Evolutionary conservation across 2,888 invertebrate species (phyloP), one percentile per base, ranked within the genome.

Genomic region (Emmelina monodactyla): DNA sequence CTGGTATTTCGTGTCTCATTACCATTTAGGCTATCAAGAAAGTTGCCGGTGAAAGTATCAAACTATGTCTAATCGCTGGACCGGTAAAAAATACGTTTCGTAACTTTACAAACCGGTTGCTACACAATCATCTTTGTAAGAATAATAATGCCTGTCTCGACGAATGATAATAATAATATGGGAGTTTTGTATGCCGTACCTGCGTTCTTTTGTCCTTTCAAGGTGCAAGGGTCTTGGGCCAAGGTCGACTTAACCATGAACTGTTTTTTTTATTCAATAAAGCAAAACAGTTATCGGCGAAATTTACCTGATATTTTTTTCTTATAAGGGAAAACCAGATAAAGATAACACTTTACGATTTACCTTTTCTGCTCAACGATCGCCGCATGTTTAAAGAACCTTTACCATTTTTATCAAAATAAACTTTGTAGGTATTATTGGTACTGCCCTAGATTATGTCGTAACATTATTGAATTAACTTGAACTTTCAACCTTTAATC

Each of bases 1-100:
- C 61, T 58, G 58, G 65, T 63, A 59, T 62, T 62, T 59, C 54
- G 46, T 50, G 51, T 43, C 39, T 36, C 30, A 35, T 33, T 50
- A 43, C 40, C 47, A 49, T 50, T 47, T 53, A 54, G 48, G 42
- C 56, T 53, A 52, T 53, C 54, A 73, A 64, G 72, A 72, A 70
- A 73, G 70, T 63, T 56, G 47, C 43, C 52, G 73, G 72, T 75
- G 76, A 76, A 78, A 76, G 75, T 75, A 65, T 57, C 49, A 43
- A 52, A 55, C 55, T 62, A 51, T 49, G 45, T 59, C 67, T 67
- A 70, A 73, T 68, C 62, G 55, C 51, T 56, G 59, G 51, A 50
- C 60, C 51, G 56, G 62, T 53, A 65, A 61, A 61, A 68, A 67
- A 68, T 60, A 57, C 55, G 62, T 69, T 69, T 71, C 68, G 62